Base-by-base conservation (phyloP, 1,140 invertebrate genomes). In the Mamestra configurata region DNA sequence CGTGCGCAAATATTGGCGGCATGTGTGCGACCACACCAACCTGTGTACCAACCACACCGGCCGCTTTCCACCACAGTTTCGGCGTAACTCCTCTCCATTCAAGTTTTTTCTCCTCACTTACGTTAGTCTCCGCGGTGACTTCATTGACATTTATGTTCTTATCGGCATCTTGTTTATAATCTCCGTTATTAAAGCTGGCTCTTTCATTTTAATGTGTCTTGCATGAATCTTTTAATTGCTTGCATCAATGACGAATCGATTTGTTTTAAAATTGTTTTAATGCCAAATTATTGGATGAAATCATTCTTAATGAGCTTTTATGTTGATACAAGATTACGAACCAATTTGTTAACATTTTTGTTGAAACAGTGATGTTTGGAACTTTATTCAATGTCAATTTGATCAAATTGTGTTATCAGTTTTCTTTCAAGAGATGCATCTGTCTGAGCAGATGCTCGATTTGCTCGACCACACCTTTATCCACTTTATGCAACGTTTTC, bases 31-130 rank as follows among this genome's bases (percentile, higher is more conserved):
- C 27, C 5, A 31, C 27, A 31, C 2, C 27, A 31, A 35, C 31
- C 46, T 53, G 73, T 27, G 55, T 22, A 37, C 40, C 43, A 8
- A 53, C 20, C 55, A 22, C 73, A 80, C 72, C 73, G 49, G 43
- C 66, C 53, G 70, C 79, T 80, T 80, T 80, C 79, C 51, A 77
- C 79, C 51, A 77, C 61, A 22, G 46, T 76, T 75, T 80, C 43
- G 72, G 71, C 57, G 35, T 79, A 55, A 61, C 24, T 13, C 64
- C 18, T 20, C 61, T 79, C 59, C 79, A 79, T 79, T 79, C 71
- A 79, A 68, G 66, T 80, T 77, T 80, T 80, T 77, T 51, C 64
- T 80, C 15, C 40, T 31, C 20, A 61, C 72, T 18, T 46, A 35
- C 13, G 2, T 31, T 31, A 31, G 27, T 31, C 27, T 31, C 27